Evolutionary conservation across 2,797 vertebrate species (phyloP).

Genomic region (Myiotriccus ornatus): DNA sequence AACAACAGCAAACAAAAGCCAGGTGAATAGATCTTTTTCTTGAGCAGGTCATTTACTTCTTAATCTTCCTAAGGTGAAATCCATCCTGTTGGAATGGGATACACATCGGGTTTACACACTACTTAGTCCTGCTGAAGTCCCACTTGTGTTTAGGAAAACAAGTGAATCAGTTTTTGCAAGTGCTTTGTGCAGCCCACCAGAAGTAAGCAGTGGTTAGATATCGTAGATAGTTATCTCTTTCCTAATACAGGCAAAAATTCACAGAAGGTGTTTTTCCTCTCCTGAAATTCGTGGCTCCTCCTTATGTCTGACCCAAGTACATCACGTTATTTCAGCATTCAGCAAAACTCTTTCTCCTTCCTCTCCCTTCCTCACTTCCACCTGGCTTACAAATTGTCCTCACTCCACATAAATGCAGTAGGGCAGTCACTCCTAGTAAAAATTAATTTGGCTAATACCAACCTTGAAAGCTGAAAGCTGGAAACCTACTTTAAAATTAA

Average conservation of each 20-base stretch:
- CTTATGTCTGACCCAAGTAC: too few species aligned
- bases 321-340: neutral
- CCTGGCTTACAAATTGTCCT: too few species aligned
- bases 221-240: too few species aligned
- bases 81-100: neutral
- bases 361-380: too few species aligned
- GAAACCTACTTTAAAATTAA: neutral
- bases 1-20: neutral
- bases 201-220: too few species aligned
- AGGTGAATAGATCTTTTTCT: neutral
- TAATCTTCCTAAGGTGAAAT: neutral
- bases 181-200: too few species aligned
- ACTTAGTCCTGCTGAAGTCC: neutral
- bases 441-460: neutral
- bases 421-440: neutral
- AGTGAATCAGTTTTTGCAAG: neutral
- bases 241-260: too few species aligned
- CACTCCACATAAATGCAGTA: neutral
- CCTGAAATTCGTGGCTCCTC: too few species aligned
- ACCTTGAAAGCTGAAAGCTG: neutral
- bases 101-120: accelerated
- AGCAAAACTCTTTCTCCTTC: too few species aligned
- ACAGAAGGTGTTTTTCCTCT: too few species aligned
- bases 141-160: neutral
- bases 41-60: neutral